Conservation (phyloP, 2,797 vertebrate species). For the Trichosurus vulpecula region DNA sequence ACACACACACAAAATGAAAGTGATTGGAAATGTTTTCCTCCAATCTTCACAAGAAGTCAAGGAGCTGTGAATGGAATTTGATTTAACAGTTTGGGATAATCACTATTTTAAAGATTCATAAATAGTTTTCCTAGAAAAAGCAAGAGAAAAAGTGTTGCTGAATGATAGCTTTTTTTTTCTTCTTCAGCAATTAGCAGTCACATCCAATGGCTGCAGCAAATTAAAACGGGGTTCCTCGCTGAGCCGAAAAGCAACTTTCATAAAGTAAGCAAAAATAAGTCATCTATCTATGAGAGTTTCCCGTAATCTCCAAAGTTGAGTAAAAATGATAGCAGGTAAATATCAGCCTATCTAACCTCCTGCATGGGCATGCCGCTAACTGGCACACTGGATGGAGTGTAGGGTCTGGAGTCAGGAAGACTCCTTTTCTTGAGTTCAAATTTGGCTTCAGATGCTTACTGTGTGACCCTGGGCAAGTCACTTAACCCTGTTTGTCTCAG, state of each 20-base stretch:
- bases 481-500: not conserved
- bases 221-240: slow-evolving; percentile 76
- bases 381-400: too few species aligned
- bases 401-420: not conserved
- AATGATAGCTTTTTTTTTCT: slow-evolving; percentile 53
- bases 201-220: slow-evolving; percentile 76
- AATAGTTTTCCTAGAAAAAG: slow-evolving; percentile 46
- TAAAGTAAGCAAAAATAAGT: slow-evolving; percentile 74
- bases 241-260: slow-evolving; percentile 77
- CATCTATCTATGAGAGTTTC: slow-evolving; percentile 19
- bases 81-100: slow-evolving; percentile 58
- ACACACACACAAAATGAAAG: slow-evolving; percentile 11
- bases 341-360: not conserved
- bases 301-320: slow-evolving; percentile 11
- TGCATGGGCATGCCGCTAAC: not conserved
- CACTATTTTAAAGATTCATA: slow-evolving; percentile 60
- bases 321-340: slow-evolving; percentile 1
- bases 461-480: not conserved
- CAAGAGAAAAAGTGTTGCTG: slow-evolving; percentile 47
- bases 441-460: not conserved
- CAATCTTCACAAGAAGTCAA: slow-evolving; percentile 64
- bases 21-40: slow-evolving; percentile 59
- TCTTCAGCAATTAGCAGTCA: slow-evolving; percentile 67
- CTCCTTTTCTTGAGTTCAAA: not conserved
- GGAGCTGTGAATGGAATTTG: slow-evolving; percentile 49